phyloP scores from a whole-genome alignment of 35 echinoderm and acorn worm species.

The Stichopus chloronotus region DNA sequence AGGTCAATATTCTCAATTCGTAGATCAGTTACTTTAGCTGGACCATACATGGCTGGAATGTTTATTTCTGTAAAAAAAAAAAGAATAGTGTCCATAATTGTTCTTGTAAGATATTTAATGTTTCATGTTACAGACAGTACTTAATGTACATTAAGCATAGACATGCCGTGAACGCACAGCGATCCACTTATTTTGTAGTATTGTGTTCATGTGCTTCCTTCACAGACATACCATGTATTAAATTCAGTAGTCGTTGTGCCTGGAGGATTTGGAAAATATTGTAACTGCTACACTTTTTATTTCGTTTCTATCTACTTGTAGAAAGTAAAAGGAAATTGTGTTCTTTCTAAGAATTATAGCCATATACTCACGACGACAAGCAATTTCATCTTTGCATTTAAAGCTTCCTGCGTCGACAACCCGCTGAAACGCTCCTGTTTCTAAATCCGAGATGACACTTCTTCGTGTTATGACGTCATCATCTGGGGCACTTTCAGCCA shows the following conservation, averaged over 20 bases:
- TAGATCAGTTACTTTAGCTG: constrained; percentile 54
- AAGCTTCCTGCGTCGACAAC: constrained; percentile 61
- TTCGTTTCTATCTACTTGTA: too few relatives aligned
- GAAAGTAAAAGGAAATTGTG: too few relatives aligned
- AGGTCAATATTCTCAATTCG: constrained; percentile 14
- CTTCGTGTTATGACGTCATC: not conserved
- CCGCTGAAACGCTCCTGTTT: constrained; percentile 60
- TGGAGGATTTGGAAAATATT: too few relatives aligned
- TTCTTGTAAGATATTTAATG: too few relatives aligned
- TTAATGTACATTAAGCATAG: not conserved
- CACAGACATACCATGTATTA: too few relatives aligned
- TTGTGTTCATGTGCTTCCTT: too few relatives aligned
- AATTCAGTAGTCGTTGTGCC: too few relatives aligned
- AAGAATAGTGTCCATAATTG: not conserved
- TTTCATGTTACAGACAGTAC: not conserved
- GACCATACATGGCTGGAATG: constrained; percentile 24
- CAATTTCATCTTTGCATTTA: not conserved
- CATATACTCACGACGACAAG: not conserved
- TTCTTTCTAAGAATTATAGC: too few relatives aligned
- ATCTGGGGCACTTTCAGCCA: not conserved
- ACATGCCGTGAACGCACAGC: too few relatives aligned
- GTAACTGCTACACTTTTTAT: too few relatives aligned
- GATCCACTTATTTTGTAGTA: too few relatives aligned
- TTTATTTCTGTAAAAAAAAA: constrained; percentile 2
- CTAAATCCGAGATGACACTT: not conserved